A percentile compares a stretch with the other conserved stretches of the same genome.
phyloP scores from a whole-genome alignment of 2,888 invertebrate species.

The Himalopsyche anomala region DNA sequence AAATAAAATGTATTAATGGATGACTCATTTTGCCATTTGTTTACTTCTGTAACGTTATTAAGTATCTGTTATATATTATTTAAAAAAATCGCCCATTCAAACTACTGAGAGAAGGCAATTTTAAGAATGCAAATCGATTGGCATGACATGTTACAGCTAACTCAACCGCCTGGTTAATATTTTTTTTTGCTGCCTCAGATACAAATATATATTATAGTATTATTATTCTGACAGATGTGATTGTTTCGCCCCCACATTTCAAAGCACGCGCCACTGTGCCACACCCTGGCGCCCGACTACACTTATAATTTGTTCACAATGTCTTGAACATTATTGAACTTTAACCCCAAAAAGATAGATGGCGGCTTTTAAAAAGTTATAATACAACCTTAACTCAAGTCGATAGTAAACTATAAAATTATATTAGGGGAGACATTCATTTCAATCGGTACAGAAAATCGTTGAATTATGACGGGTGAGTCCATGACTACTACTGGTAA shows the following conservation, averaged over 20 bases:
- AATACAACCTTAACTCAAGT: too few relatives aligned
- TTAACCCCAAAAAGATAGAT: neutral
- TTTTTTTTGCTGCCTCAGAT: neutral
- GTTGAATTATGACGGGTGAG: too few relatives aligned
- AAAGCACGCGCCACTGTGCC: slow-evolving; percentile 44
- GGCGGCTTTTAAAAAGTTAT: neutral
- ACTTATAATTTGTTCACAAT: slow-evolving; percentile 5
- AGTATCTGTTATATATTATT: neutral
- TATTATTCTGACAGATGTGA: slow-evolving; percentile 40
- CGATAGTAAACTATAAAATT: too few relatives aligned
- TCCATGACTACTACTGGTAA: too few relatives aligned
- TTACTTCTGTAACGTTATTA: too few relatives aligned
- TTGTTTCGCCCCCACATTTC: slow-evolving; percentile 41
- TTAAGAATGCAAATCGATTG: slow-evolving; percentile 26
- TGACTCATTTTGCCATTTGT: neutral
- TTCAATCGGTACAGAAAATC: too few relatives aligned
- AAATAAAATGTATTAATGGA: neutral
- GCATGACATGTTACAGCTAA: slow-evolving; percentile 11
- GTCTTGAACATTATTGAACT: slow-evolving; percentile 8
- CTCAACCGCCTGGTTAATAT: neutral
- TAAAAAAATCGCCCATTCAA: neutral
- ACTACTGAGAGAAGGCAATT: neutral
- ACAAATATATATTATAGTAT: neutral
- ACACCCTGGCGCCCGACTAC: slow-evolving; percentile 41
- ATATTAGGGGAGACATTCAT: too few relatives aligned